A percentile compares a stretch with the other conserved stretches of the same genome.
Conservation (phyloP, 2,797 vertebrate species). For the Mycteria americana region DNA sequence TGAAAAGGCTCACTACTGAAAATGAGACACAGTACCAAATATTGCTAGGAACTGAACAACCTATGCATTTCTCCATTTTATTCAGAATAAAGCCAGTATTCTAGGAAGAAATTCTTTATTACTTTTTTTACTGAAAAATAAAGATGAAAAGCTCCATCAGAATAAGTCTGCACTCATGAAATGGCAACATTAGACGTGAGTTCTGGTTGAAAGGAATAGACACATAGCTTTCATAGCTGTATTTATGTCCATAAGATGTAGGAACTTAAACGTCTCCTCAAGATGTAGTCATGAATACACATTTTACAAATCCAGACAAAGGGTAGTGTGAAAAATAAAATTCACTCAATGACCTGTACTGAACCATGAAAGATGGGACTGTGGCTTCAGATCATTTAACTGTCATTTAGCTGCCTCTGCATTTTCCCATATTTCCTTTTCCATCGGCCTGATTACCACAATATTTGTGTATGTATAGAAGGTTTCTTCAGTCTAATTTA, state of each 20-base stretch:
- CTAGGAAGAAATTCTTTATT: not conserved
- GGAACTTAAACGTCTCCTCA: not conserved
- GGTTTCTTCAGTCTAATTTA: not conserved
- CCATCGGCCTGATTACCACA: not conserved
- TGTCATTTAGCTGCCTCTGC: conserved; percentile 8
- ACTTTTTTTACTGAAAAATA: not conserved
- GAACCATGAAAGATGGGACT: conserved; percentile 26
- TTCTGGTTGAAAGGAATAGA: not conserved
- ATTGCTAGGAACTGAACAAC: not conserved
- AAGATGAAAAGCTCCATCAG: not conserved
- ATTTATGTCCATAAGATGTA: not conserved
- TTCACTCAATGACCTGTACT: conserved; percentile 30
- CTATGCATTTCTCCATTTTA: not conserved
- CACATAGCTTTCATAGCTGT: not conserved
- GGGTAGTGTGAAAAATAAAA: conserved; percentile 15
- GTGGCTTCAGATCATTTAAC: conserved; percentile 30
- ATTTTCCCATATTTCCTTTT: conserved; percentile 29
- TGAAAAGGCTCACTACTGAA: not conserved
- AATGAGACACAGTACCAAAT: not conserved
- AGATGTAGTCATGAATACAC: conserved; percentile 1
- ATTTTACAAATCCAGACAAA: conserved; percentile 36
- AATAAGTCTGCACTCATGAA: not conserved
- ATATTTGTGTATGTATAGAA: conserved; percentile 21
- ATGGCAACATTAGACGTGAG: not conserved
- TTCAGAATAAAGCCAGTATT: not conserved